Evolutionary conservation across 2,113 vertebrate species (phyloP).

Genomic region (Dromaius novaehollandiae): DNA sequence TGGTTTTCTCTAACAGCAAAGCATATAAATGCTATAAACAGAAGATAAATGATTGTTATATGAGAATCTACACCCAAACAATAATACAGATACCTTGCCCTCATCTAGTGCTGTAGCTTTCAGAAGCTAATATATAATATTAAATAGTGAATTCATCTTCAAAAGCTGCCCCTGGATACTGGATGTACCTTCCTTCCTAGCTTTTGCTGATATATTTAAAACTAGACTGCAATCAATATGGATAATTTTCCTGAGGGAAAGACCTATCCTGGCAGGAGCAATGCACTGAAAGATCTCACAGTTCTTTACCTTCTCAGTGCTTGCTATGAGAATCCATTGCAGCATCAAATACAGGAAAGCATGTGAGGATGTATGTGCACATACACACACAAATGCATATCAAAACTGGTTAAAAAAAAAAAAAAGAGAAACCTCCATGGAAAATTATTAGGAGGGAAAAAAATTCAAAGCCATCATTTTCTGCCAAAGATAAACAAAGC

Average conservation of each 20-base stretch:
- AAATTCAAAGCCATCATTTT: not conserved
- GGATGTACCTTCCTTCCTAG: not conserved
- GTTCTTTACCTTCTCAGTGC: not conserved
- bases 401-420: not conserved
- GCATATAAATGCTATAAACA: not conserved
- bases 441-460: not conserved
- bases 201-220: not conserved
- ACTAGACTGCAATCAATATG: not conserved
- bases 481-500: not conserved
- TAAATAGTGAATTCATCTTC: not conserved
- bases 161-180: not conserved
- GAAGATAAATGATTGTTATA: not conserved
- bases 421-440: not conserved
- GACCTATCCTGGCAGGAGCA: not conserved
- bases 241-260: not conserved
- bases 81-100: not conserved
- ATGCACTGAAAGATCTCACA: not conserved
- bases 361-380: fast-evolving
- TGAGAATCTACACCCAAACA: not conserved
- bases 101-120: not conserved
- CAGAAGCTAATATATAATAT: not conserved
- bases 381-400: not conserved
- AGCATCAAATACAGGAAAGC: not conserved
- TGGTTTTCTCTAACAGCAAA: not conserved
- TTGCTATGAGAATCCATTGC: not conserved